phyloP scores from a whole-genome alignment of 2,113 vertebrate species.

The Centropristis striata region DNA sequence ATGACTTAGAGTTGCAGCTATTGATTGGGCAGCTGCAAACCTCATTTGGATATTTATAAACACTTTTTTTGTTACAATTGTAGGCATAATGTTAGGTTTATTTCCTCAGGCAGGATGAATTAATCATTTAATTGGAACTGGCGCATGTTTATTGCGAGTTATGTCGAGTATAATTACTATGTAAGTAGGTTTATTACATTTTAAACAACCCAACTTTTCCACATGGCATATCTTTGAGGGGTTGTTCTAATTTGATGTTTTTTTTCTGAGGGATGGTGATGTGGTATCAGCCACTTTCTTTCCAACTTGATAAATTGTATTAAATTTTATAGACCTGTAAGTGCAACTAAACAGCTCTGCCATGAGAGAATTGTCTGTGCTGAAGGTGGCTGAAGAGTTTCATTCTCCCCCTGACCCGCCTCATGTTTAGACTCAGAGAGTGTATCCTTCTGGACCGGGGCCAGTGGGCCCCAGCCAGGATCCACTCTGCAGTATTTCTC shows the following conservation, averaged over 20 bases:
- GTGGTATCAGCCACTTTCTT: constrained; percentile 16
- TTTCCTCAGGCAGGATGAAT: constrained; percentile 19
- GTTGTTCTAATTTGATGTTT: neutral
- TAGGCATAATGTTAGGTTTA: neutral
- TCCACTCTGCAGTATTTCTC: neutral
- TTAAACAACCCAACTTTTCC: constrained; percentile 16
- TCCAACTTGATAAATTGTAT: constrained; percentile 28
- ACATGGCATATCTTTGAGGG: neutral
- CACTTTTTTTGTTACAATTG: neutral
- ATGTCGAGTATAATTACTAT: neutral
- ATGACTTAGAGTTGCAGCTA: constrained; percentile 1
- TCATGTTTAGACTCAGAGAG: constrained; percentile 12
- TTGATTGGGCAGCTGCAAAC: constrained; percentile 17
- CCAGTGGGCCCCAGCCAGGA: constrained; percentile 10
- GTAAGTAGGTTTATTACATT: constrained; percentile 8
- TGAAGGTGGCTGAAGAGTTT: neutral
- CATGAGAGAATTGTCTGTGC: constrained; percentile 14
- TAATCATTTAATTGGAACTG: constrained; percentile 7
- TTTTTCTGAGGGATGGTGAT: neutral
- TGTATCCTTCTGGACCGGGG: constrained; percentile 17
- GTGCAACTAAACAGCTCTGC: constrained; percentile 7
- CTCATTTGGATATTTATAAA: constrained; percentile 20
- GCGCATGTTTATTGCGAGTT: constrained; percentile 4
- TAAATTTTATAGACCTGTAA: constrained; percentile 23
- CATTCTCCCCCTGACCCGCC: neutral